A percentile compares a stretch with the other conserved stretches of the same genome.
phyloP scores from a whole-genome alignment of 2,113 vertebrate genomes.

The Chroicocephalus ridibundus region DNA sequence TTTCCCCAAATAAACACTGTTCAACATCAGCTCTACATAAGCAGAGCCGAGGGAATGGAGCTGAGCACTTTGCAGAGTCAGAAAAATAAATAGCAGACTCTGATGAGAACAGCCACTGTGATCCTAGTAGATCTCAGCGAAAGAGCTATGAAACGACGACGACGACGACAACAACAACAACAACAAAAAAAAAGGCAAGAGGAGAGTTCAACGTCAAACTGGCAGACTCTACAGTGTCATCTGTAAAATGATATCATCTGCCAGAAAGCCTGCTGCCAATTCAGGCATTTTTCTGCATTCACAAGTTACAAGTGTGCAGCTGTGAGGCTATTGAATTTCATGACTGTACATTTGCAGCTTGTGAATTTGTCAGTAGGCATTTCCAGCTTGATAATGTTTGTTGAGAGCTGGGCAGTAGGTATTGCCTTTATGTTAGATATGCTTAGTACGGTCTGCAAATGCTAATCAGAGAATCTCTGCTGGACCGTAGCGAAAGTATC shows the following conservation, averaged over 20 bases:
- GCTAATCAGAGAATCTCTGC: neutral
- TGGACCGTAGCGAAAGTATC: neutral
- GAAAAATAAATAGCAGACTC: neutral
- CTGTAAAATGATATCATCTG: slow-evolving; percentile 41
- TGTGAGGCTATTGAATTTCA: slow-evolving; percentile 37
- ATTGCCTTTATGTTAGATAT: neutral
- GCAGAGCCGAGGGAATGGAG: neutral
- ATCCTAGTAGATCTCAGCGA: neutral
- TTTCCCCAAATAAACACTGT: neutral
- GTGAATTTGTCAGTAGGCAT: slow-evolving; percentile 35
- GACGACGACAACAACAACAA: neutral
- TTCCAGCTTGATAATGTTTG: neutral
- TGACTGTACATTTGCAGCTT: slow-evolving; percentile 17
- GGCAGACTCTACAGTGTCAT: slow-evolving; percentile 43
- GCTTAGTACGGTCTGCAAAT: neutral
- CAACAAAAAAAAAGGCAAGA: neutral
- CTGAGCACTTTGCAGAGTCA: slow-evolving; percentile 5
- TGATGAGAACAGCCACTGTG: neutral
- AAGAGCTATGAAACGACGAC: neutral
- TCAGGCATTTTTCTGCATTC: slow-evolving; percentile 4
- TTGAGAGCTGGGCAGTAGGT: neutral
- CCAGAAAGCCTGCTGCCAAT: slow-evolving; percentile 56
- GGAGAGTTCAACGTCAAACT: slow-evolving; percentile 20
- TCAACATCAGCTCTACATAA: neutral
- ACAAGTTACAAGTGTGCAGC: slow-evolving; percentile 48